Percentiles rank a stretch among this genome's conserved stretches.
Conservation (phyloP, 1,140 invertebrate genomes). For the Sycobia sp. region DNA sequence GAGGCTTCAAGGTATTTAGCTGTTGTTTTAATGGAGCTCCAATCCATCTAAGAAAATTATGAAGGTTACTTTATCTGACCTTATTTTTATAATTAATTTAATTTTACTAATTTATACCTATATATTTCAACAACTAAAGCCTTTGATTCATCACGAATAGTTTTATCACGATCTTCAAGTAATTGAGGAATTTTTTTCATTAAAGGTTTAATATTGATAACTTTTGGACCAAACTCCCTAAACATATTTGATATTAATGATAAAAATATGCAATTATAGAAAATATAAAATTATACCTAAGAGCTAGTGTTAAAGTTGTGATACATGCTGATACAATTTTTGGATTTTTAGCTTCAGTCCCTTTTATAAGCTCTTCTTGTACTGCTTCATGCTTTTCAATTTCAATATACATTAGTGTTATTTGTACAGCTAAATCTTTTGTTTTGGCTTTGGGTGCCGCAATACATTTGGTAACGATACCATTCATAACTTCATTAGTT, state of each 20-base stretch:
- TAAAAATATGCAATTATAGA: constrained; percentile 11
- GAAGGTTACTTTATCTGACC: too few species aligned
- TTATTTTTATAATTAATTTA: too few species aligned
- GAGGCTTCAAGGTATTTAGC: constrained; percentile 82
- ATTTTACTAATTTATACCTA: constrained; percentile 64
- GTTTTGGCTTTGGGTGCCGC: constrained; percentile 89
- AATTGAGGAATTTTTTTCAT: constrained; percentile 85
- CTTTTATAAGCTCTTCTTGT: constrained; percentile 90
- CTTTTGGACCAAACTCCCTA: constrained; percentile 89
- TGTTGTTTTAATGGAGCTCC: constrained; percentile 86
- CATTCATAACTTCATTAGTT: constrained; percentile 85
- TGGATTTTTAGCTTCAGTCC: constrained; percentile 93
- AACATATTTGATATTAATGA: constrained; percentile 25
- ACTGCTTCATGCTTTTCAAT: constrained; percentile 93
- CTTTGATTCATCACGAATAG: constrained; percentile 90
- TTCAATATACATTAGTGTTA: constrained; percentile 92
- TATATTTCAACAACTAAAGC: constrained; percentile 88
- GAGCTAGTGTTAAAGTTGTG: constrained; percentile 73
- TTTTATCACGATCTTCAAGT: constrained; percentile 90
- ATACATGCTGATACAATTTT: constrained; percentile 90
- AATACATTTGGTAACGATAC: constrained; percentile 90
- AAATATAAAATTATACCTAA: constrained; percentile 63
- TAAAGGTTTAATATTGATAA: constrained; percentile 86
- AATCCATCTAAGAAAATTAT: constrained; percentile 76
- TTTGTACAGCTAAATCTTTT: constrained; percentile 87